Conservation (phyloP, 2,888 invertebrate genomes). For the Eristalinus sepulchralis region DNA sequence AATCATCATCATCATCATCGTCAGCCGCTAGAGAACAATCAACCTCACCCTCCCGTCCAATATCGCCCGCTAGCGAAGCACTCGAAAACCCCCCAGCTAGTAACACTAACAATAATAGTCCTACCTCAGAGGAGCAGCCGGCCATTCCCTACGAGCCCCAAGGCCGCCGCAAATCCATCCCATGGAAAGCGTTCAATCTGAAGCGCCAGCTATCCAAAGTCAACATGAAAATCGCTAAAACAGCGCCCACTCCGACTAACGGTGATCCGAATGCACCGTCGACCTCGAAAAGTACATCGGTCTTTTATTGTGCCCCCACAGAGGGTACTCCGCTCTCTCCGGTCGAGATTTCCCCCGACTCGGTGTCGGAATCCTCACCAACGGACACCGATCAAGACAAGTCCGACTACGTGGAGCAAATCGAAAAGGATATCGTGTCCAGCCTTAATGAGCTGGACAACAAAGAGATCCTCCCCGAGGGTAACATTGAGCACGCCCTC, state of each 20-base stretch:
- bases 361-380: conserved; percentile 74
- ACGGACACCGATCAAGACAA: conserved; percentile 75
- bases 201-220: conserved; percentile 91
- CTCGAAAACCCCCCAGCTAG: conserved; percentile 78
- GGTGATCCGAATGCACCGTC: conserved; percentile 77
- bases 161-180: conserved; percentile 84
- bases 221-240: conserved; percentile 81
- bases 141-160: conserved; percentile 80
- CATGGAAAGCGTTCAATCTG: conserved; percentile 90
- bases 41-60: conserved; percentile 80
- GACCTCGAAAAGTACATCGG: conserved; percentile 78
- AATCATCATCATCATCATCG: conserved; percentile 56
- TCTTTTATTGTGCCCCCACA: conserved; percentile 81
- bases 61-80: conserved; percentile 81
- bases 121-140: conserved; percentile 74
- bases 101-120: conserved; percentile 73
- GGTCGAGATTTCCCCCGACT: conserved; percentile 76
- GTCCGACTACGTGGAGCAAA: conserved; percentile 74
- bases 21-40: conserved; percentile 73
- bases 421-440: conserved; percentile 74
- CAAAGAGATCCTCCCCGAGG: conserved; percentile 61
- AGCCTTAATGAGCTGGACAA: conserved; percentile 73
- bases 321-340: conserved; percentile 76
- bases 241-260: conserved; percentile 78
- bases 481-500: conserved; percentile 50